Percentiles rank a stretch among this genome's conserved stretches.
phyloP scores from a whole-genome alignment of 2,113 vertebrate species.

The Cavia porcellus region DNA sequence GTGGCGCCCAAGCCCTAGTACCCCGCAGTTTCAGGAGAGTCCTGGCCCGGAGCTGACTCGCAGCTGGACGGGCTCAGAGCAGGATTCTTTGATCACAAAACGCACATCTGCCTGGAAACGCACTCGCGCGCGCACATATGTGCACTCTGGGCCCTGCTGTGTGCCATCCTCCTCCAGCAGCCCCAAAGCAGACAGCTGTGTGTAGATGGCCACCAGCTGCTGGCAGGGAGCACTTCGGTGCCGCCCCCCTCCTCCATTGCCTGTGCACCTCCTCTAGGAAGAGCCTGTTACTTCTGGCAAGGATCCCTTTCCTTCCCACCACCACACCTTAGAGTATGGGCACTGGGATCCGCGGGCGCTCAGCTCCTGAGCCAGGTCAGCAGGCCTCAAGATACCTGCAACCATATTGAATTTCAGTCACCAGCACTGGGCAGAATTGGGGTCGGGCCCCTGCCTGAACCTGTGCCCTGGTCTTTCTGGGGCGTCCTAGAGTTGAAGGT shows the following conservation, averaged over 20 bases:
- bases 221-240: background rate
- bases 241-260: background rate
- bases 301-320: background rate
- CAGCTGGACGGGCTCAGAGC: background rate
- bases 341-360: too few species aligned
- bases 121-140: too few species aligned
- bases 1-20: background rate
- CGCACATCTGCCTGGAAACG: background rate
- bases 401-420: background rate
- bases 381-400: background rate
- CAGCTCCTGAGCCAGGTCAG: too few species aligned
- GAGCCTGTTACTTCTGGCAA: background rate
- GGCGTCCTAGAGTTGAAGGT: rapidly evolving
- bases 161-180: background rate
- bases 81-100: background rate
- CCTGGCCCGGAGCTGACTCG: too few species aligned
- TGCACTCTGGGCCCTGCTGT: background rate
- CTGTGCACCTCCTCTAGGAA: background rate
- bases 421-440: background rate
- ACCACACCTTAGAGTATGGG: background rate
- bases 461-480: background rate
- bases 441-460: background rate
- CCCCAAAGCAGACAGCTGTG: background rate
- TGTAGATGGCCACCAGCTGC: rapidly evolving
- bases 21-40: background rate